These are phyloP conservation scores for Drosophila orena DNA, from an alignment of 1,140 invertebrate genomes.

Conservation along the genomic window DNA sequence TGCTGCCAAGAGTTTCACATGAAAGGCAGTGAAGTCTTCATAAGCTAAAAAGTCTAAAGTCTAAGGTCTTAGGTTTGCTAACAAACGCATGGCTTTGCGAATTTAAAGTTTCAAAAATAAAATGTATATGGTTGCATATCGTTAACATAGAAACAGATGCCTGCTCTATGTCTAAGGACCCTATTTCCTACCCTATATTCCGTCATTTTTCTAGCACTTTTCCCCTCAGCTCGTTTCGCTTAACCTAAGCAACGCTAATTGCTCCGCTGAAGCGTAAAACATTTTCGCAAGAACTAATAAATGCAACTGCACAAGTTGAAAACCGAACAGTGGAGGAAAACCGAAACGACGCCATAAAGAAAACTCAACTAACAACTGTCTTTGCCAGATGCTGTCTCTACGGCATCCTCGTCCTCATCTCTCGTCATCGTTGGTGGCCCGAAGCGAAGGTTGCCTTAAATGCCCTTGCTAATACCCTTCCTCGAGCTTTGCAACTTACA, in stretches of 20 bases:
- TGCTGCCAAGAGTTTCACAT: background rate
- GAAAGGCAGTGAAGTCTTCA: background rate
- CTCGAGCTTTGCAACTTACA: background rate
- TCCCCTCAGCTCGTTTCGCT: background rate
- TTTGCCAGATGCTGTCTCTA: conserved; percentile 35
- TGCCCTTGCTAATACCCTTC: conserved; percentile 42
- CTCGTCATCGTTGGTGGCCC: conserved; percentile 31
- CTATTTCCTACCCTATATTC: background rate
- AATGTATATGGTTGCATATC: no score
- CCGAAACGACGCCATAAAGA: conserved; percentile 12
- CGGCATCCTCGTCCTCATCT: conserved; percentile 25
- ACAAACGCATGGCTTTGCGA: no score
- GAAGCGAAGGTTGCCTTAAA: conserved; percentile 45
- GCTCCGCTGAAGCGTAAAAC: conserved; percentile 46
- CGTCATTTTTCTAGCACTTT: no score
- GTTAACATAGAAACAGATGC: background rate
- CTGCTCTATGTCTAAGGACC: no score
- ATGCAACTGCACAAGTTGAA: conserved; percentile 41
- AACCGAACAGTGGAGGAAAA: no score
- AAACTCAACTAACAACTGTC: conserved; percentile 21
- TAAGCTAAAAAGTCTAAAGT: no score
- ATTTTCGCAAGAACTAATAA: conserved; percentile 62
- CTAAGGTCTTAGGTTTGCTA: no score
- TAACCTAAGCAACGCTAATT: conserved; percentile 43
- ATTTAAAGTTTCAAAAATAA: no score